Percentiles rank a stretch among this genome's conserved stretches.
These are phyloP conservation scores for Pogona vitticeps DNA, from an alignment of 2,113 vertebrate genomes.

Conservation along the genomic window DNA sequence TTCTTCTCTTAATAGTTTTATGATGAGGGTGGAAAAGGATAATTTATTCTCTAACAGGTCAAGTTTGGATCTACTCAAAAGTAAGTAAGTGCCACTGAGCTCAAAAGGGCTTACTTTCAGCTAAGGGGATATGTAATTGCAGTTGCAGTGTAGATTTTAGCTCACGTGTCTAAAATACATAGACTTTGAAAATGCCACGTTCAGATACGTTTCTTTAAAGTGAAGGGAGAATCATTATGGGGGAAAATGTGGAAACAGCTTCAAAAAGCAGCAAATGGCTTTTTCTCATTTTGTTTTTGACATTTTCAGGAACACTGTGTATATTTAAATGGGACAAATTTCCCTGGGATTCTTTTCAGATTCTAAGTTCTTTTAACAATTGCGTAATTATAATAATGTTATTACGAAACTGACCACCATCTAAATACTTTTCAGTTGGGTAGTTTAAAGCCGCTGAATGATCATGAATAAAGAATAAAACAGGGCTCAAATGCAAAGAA, in stretches of 20 bases:
- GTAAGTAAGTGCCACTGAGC: background rate
- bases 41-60: background rate
- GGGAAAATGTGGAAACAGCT: background rate
- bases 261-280: background rate
- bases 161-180: background rate
- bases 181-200: slow-evolving; percentile 6
- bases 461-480: background rate
- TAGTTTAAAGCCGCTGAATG: background rate
- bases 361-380: background rate
- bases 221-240: background rate
- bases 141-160: background rate
- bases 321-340: background rate
- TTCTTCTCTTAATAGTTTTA: background rate
- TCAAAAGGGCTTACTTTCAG: background rate
- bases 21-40: background rate
- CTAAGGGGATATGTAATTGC: background rate
- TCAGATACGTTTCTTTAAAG: background rate
- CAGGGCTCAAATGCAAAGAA: background rate
- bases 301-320: background rate
- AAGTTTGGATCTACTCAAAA: background rate
- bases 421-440: background rate
- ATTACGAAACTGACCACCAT: background rate
- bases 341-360: background rate
- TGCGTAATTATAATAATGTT: slow-evolving; percentile 5
- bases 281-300: background rate